Conservation (phyloP, 2,888 invertebrate species). For the Alitta virens region DNA sequence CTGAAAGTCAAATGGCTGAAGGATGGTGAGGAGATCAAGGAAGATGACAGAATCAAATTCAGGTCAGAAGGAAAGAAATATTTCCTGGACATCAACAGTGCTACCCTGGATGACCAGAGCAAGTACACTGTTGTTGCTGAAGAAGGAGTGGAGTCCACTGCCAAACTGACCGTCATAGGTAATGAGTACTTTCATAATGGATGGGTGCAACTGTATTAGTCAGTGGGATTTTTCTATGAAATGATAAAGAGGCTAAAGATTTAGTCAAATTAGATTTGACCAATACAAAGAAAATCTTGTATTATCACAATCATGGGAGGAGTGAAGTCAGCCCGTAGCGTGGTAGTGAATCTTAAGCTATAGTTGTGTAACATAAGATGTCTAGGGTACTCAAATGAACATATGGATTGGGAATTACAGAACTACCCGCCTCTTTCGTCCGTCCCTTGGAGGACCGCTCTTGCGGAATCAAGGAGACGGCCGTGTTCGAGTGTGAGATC, state of each 20-base stretch:
- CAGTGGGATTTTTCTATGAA: too few species aligned
- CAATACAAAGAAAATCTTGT: neutral
- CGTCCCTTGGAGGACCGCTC: constrained; percentile 74
- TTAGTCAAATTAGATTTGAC: neutral
- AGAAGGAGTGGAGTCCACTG: constrained; percentile 42
- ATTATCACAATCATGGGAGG: constrained; percentile 26
- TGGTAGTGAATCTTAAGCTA: constrained; percentile 12
- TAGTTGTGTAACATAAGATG: too few species aligned
- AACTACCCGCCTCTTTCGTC: constrained; percentile 82
- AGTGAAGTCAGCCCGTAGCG: constrained; percentile 41
- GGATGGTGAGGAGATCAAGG: neutral
- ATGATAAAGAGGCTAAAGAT: too few species aligned
- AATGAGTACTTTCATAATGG: constrained; percentile 55
- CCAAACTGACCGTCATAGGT: constrained; percentile 75
- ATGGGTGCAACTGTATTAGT: too few species aligned
- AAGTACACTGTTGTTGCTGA: constrained; percentile 59
- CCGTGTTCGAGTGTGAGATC: constrained; percentile 46
- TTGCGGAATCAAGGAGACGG: constrained; percentile 23
- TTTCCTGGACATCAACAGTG: constrained; percentile 37
- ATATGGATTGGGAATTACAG: constrained; percentile 11
- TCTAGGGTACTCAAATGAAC: too few species aligned
- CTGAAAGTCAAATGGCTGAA: constrained; percentile 74
- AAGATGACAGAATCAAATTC: neutral
- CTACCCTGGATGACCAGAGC: constrained; percentile 42
- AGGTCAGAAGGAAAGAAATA: constrained; percentile 23